Base-by-base conservation (phyloP, 1,140 invertebrate species). In the Papilio aristodemus region DNA sequence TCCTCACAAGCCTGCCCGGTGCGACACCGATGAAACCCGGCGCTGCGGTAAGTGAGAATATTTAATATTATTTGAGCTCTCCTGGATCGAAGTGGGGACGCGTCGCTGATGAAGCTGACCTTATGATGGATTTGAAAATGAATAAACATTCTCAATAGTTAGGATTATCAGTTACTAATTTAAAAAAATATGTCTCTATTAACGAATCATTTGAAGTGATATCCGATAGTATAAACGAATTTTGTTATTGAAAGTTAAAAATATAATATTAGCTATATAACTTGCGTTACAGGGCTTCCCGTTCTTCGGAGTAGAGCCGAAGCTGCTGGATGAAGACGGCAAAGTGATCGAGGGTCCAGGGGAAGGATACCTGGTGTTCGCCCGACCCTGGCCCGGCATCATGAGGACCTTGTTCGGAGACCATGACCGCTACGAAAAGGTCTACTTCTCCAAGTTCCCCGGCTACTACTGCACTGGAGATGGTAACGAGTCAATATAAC, bases 391-490 rank as follows among this genome's bases (percentile, higher is more conserved):
- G 98, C 98, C 98, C 0, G 97, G 98, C 63, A 97, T 99, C 91
- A 99, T 99, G 97, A 93, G 98, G 67, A 97, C 97, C 0, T 93
- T 99, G 1, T 98, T 95, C 89, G 96, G 95, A 25, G 96, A 99
- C 92, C 98, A 99, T 81, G 94, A 97, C 74, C 94, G 98, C 71
- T 99, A 97, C 90, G 96, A 99, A 89, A 95, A 94, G 27, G 98
- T 97, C 0, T 99, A 99, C 85, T 99, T 99, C 92, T 95, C 96
- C 70, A 97, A 97, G 90, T 99, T 99, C 87, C 95, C 96, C 0
- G 98, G 98, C 46, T 99, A 95, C 91, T 99, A 99, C 86, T 98
- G 96, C 84, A 99, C 98, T 59, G 98, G 98, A 69, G 98, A 99
- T 92, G 98, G 98, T 97, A 92, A 91, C 93, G 91, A n/a, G n/a